Base-by-base conservation (phyloP, 2,888 invertebrate genomes). In the Merodon equestris region DNA sequence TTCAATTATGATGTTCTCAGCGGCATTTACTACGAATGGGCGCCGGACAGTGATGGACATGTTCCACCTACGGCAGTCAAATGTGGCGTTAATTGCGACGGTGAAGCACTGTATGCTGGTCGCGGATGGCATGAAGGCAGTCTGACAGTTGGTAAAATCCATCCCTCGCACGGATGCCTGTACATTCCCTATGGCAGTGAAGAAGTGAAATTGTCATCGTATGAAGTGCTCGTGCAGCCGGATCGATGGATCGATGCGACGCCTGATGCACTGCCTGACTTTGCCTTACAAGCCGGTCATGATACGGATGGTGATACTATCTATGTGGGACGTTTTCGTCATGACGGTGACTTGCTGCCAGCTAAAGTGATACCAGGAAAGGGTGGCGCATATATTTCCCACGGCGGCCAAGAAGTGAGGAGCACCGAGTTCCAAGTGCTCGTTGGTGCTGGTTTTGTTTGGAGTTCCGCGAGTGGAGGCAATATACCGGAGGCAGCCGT, bases 101-200 rank as follows among this genome's bases (percentile, higher is more conserved):
- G 93, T 9, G 94, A 94, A 87, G 90, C 91, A 36, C 89, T 94
- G 40, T 94, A 91, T 89, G 91, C 91, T 79, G 94, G 94, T 9
- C 91, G 94, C 75, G 92, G 92, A 60, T 90, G 91, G 38, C 91
- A 92, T 82, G 91, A 92, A 81, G 94, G 93, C 10, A 91, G 92
- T 83, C 90, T 92, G 74, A 93, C 93, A 10, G 90, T 93, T 72
- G 94, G 94, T 85, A 94, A 94, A 91, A 92, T 94, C 14, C 91
- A 91, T 75, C 89, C 89, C 1, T 90, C 89, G 9, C 90, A 91
- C 66, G 88, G 89, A 14, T 89, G 88, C 64, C 83, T 90, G 12
- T 91, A 91, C 79, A 88, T 90, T 58, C 90, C 90, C 1, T 91
- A 85, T 73, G 88, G 86, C 36, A 89, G 89, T 1, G 84, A 86